These are phyloP conservation scores for Etheostoma cragini DNA, from an alignment of 2,113 vertebrate species.

Conservation along the genomic window DNA sequence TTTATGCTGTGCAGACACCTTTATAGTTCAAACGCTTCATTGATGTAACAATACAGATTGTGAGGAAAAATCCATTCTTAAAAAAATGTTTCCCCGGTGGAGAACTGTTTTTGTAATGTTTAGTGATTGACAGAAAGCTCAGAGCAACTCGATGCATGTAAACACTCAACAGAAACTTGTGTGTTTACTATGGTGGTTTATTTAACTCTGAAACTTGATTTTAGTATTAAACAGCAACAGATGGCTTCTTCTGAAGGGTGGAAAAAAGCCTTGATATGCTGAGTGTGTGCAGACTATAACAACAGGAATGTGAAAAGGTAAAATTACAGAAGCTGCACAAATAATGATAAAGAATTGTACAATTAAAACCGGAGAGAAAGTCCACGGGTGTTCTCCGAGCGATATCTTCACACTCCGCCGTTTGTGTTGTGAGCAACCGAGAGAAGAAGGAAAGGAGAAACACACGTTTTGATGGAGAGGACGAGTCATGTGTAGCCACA, in stretches of 20 bases:
- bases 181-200: conserved; percentile 53
- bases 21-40: conserved; percentile 1
- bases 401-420: conserved; percentile 58
- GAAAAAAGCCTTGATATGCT: conserved; percentile 35
- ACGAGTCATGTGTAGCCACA: conserved; percentile 36
- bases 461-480: not conserved
- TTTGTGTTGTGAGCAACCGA: conserved; percentile 48
- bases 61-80: not conserved
- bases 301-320: not conserved
- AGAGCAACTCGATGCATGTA: conserved; percentile 41
- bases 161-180: conserved; percentile 39
- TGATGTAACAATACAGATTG: conserved; percentile 9
- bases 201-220: conserved; percentile 44
- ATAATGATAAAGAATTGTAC: not conserved
- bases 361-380: conserved; percentile 1
- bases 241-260: conserved; percentile 47
- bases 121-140: conserved; percentile 46
- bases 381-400: conserved; percentile 41
- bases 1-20: not conserved
- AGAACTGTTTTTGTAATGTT: conserved; percentile 35
- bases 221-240: conserved; percentile 70
- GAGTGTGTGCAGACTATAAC: conserved; percentile 9
- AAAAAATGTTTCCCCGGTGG: conserved; percentile 37
- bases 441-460: conserved; percentile 34
- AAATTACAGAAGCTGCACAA: conserved; percentile 16